Percentiles rank a stretch among this genome's conserved stretches.
Evolutionary conservation across 2,797 vertebrate species (phyloP).

Genomic region (Enteromius thamalakanensis): DNA sequence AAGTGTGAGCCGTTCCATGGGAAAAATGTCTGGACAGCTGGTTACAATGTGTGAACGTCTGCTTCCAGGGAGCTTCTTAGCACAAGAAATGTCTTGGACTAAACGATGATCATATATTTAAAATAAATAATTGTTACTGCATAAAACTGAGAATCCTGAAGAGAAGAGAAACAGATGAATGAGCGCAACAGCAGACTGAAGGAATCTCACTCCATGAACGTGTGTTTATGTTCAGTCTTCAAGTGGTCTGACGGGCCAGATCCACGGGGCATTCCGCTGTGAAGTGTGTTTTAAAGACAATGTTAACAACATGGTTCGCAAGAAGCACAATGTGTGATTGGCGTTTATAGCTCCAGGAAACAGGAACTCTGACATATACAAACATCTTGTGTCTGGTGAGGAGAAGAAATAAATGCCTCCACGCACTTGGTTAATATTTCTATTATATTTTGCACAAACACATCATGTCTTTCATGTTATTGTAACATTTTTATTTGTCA

Average conservation of each 20-base stretch:
- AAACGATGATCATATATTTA: slow-evolving; percentile 59
- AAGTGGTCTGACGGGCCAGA: slow-evolving; percentile 49
- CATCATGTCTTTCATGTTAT: background rate
- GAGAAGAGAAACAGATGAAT: slow-evolving; percentile 25
- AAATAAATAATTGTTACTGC: slow-evolving; percentile 45
- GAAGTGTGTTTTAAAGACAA: slow-evolving; percentile 68
- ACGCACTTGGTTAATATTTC: background rate
- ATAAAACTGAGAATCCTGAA: slow-evolving; percentile 15
- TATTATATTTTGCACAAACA: background rate
- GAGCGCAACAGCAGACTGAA: background rate
- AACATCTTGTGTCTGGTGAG: slow-evolving; percentile 21
- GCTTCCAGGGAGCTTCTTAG: slow-evolving; percentile 27
- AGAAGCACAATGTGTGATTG: slow-evolving; percentile 17
- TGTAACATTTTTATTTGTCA: background rate
- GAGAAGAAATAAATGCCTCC: background rate
- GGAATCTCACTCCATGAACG: slow-evolving; percentile 18
- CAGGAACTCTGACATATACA: slow-evolving; percentile 34
- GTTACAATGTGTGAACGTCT: slow-evolving; percentile 32
- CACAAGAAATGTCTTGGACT: slow-evolving; percentile 12
- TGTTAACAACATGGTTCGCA: slow-evolving; percentile 60
- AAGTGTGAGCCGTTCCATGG: slow-evolving; percentile 10
- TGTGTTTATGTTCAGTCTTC: slow-evolving; percentile 45
- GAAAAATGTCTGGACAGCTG: background rate
- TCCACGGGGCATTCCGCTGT: slow-evolving; percentile 62
- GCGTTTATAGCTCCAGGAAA: slow-evolving; percentile 10